Evolutionary conservation across 1,140 invertebrate species (phyloP), one percentile per base, ranked within the genome.

Genomic region (Nilaparvata lugens): DNA sequence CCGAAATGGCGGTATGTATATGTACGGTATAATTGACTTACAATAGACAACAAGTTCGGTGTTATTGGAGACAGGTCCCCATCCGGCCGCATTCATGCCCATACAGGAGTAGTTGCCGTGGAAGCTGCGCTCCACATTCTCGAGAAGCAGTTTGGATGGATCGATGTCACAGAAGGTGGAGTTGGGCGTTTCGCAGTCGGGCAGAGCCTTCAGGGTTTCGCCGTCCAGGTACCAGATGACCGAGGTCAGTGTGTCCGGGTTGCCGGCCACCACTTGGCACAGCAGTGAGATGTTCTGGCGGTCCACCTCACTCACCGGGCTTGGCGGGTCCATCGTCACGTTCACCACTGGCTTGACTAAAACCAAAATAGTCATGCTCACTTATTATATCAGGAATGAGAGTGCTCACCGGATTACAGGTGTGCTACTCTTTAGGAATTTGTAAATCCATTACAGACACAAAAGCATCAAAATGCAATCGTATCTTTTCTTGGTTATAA

Each of bases 71-170:
- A 83, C 76, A 11, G 81, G 79, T 31, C 91, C 90, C 87, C 89
- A 93, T 11, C 90, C 91, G 14, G 91, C 91, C 13, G 82, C 81
- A 74, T 93, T 94, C 68, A 83, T 84, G 2, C 90, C 91, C 67
- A 88, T 83, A 72, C 93, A 95, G 0, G 90, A 91, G 73, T 93
- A 95, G 73, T 94, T 93, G n/a, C 91, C 93, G 62, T 93, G 89
- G 70, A 93, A 92, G 53, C 82, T 84, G 60, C 89, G 81, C 6
- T 83, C 86, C 14, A 93, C 91, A 62, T 85, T 83, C 65, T 91
- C 85, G 18, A 94, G 76, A 31, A 91, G 77, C 62, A 93, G 75
- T 75, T 90, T 86, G 59, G 85, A 90, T 0, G 90, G 89, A 70
- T 93, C 88, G 65, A 92, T 85, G 71, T 88, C 85, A 72, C 89